A percentile compares a stretch with the other conserved stretches of the same genome.
phyloP scores from a whole-genome alignment of 2,113 vertebrate genomes.

The Notiomystis cincta region DNA sequence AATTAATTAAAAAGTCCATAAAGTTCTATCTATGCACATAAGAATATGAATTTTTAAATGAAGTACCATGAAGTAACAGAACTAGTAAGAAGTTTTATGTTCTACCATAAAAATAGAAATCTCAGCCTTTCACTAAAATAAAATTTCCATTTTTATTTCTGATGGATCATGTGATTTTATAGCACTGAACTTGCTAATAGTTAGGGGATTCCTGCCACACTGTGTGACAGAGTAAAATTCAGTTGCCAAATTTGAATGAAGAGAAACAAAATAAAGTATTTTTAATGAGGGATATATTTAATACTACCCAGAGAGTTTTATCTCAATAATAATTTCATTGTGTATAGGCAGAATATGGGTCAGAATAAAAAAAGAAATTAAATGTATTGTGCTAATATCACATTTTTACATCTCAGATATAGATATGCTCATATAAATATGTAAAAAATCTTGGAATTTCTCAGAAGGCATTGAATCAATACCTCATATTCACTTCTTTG shows the following conservation, averaged over 20 bases:
- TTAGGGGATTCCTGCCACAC: not conserved
- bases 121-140: not conserved
- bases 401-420: not conserved
- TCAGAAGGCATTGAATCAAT: not conserved
- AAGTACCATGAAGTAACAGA: not conserved
- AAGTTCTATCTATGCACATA: not conserved
- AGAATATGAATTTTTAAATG: conserved; percentile 3
- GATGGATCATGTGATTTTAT: not conserved
- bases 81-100: not conserved
- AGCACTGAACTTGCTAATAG: not conserved
- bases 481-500: not conserved
- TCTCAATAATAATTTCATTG: not conserved
- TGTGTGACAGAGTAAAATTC: not conserved
- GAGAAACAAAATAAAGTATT: not conserved
- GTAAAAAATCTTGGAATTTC: not conserved
- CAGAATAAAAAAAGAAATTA: not conserved
- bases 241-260: not conserved
- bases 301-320: not conserved
- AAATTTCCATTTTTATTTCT: conserved; percentile 4
- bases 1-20: conserved; percentile 4
- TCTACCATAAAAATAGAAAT: conserved; percentile 1
- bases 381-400: not conserved
- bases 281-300: not conserved
- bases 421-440: not conserved
- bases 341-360: not conserved